Conservation (phyloP, 1,140 invertebrate genomes). For the Homalodisca vitripennis region DNA sequence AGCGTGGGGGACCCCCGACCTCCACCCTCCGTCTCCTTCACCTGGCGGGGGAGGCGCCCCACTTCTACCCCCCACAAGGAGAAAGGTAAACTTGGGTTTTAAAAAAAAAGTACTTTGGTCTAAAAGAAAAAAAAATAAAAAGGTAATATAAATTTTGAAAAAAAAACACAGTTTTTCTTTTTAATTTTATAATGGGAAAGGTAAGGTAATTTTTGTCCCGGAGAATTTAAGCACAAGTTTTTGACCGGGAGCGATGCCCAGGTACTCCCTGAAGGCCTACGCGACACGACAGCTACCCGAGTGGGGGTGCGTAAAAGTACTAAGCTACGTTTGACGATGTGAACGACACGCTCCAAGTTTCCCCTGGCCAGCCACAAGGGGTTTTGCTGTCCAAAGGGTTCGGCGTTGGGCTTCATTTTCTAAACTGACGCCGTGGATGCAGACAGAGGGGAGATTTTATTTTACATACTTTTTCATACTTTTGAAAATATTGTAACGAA, state of each 20-base stretch:
- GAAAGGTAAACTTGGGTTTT: no score
- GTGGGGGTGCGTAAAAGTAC: conserved; percentile 78
- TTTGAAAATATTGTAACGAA: no score
- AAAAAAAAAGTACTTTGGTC: neutral
- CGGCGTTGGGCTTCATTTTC: conserved; percentile 73
- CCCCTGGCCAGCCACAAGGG: conserved; percentile 71
- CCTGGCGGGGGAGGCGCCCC: no score
- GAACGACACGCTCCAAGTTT: conserved; percentile 85
- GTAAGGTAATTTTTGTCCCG: conserved; percentile 43
- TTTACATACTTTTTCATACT: no score
- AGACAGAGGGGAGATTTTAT: conserved; percentile 68
- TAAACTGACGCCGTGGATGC: conserved; percentile 84
- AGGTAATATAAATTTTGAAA: no score
- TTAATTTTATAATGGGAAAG: neutral
- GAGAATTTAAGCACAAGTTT: conserved; percentile 64
- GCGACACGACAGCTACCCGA: conserved; percentile 79
- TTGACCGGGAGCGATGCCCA: conserved; percentile 72
- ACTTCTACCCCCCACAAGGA: no score
- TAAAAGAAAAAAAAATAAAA: no score
- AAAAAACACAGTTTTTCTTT: no score
- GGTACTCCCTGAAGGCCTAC: conserved; percentile 70
- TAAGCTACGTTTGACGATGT: conserved; percentile 73
- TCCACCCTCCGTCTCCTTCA: no score
- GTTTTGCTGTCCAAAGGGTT: conserved; percentile 83
- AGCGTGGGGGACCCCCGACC: no score